Conservation (phyloP, 2,113 vertebrate species). For the Chunga burmeisteri region DNA sequence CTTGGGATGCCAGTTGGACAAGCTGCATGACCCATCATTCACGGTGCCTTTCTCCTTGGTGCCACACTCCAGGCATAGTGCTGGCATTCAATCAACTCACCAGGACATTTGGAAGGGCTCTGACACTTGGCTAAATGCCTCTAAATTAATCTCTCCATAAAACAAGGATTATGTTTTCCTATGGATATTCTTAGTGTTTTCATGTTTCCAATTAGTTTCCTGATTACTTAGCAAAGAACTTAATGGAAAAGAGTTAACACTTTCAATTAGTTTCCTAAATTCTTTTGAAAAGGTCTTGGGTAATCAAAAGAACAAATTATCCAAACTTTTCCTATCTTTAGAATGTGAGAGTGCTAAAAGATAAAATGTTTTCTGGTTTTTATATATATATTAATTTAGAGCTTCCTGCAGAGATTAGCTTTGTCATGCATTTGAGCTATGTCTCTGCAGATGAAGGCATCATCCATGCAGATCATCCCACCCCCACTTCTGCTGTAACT, state of each 20-base stretch:
- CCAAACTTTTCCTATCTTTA: neutral
- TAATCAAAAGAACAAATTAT: neutral
- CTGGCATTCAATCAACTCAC: neutral
- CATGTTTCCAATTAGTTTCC: neutral
- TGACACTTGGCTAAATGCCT: neutral
- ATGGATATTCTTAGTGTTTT: neutral
- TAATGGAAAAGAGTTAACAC: neutral
- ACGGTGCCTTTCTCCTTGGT: neutral
- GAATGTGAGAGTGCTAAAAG: neutral
- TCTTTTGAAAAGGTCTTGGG: neutral
- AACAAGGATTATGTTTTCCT: neutral
- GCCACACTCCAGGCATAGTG: neutral
- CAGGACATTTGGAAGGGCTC: neutral
- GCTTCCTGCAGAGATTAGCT: neutral
- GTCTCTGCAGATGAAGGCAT: neutral
- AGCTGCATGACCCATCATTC: neutral
- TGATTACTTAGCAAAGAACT: neutral
- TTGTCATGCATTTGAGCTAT: neutral
- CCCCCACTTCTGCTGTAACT: neutral
- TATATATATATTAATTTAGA: too few relatives aligned
- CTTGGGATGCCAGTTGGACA: neutral
- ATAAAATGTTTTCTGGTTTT: neutral
- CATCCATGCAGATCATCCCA: neutral
- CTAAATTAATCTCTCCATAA: neutral
- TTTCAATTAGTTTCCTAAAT: neutral